These are phyloP conservation scores for Dicrostonyx torquatus DNA, from an alignment of 2,797 vertebrate species.

Conservation along the genomic window DNA sequence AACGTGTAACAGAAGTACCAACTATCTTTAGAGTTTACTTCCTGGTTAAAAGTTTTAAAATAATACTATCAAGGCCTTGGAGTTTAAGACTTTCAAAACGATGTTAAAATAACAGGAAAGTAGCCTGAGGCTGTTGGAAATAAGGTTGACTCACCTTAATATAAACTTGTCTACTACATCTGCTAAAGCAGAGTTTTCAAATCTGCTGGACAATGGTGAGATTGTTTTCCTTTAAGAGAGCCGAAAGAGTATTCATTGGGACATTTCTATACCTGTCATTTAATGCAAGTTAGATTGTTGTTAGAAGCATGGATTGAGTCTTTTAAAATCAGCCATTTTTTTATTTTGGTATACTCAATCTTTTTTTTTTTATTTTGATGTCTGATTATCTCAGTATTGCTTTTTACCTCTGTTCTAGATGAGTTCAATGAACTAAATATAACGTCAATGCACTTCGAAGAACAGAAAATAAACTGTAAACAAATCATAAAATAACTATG, in stretches of 20 bases:
- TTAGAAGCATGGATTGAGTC: not conserved
- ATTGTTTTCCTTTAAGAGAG: not conserved
- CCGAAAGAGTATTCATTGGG: not conserved
- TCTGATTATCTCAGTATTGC: constrained; percentile 39
- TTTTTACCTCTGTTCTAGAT: constrained; percentile 14
- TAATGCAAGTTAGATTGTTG: not conserved
- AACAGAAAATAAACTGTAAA: constrained; percentile 5
- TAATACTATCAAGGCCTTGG: not conserved
- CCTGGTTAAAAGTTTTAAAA: not conserved
- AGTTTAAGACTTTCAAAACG: constrained; percentile 28
- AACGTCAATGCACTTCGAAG: not conserved
- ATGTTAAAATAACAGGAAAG: constrained; percentile 38
- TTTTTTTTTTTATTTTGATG: constrained; percentile 29
- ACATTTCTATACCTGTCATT: not conserved
- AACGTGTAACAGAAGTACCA: not conserved
- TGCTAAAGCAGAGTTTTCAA: not conserved
- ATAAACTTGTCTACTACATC: not conserved
- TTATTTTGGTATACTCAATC: not conserved
- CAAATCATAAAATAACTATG: constrained; percentile 16
- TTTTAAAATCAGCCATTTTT: constrained; percentile 12
- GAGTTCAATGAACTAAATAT: constrained; percentile 12
- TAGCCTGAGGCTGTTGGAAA: not conserved
- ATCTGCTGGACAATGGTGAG: constrained; percentile 7
- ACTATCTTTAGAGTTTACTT: not conserved
- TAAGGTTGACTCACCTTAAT: not conserved